Evolutionary conservation across 2,797 vertebrate species (phyloP).

Genomic region (Brachyrhaphis roseni): DNA sequence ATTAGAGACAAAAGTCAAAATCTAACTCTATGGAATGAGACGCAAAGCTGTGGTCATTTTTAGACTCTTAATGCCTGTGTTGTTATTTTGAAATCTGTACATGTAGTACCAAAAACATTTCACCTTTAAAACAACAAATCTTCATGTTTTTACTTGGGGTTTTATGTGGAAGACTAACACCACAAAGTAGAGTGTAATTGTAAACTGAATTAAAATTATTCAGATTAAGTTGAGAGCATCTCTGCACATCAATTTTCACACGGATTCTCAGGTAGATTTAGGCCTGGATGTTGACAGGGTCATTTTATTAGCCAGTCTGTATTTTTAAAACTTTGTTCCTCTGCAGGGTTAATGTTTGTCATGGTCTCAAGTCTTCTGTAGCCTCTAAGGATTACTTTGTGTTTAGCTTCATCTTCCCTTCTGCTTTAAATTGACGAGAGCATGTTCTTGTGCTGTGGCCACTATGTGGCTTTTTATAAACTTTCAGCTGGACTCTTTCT

Average conservation of each 20-base stretch:
- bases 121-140: neutral
- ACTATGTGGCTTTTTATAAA: neutral
- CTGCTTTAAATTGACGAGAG: neutral
- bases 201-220: neutral
- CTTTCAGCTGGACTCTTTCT: neutral
- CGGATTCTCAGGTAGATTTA: neutral
- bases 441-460: neutral
- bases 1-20: slow-evolving; percentile 47
- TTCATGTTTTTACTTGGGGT: neutral
- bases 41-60: neutral
- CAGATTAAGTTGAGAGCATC: neutral
- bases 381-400: neutral
- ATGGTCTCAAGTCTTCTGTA: neutral
- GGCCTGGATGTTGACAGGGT: neutral
- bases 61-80: neutral
- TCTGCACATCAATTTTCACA: neutral
- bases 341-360: neutral
- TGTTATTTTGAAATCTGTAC: neutral
- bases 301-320: neutral
- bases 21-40: slow-evolving; percentile 21
- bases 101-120: neutral
- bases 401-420: neutral
- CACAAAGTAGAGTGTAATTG: neutral
- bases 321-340: neutral
- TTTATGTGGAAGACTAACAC: neutral